Conservation (phyloP, 2,113 vertebrate species). For the Tyrannus savana region DNA sequence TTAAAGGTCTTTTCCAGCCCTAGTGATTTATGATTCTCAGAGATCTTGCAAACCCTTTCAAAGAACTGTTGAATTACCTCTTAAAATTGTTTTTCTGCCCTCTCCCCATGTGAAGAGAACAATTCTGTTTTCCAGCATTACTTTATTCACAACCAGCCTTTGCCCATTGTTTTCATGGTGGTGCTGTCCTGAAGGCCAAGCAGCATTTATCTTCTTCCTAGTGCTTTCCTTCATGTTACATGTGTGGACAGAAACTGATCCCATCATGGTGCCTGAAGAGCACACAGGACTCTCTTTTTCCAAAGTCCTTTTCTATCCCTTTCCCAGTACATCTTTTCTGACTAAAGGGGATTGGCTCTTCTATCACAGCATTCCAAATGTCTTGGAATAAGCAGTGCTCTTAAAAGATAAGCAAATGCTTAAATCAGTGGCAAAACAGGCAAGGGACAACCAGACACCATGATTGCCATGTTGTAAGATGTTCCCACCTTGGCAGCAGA, state of each 20-base stretch:
- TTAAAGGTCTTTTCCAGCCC: not conserved
- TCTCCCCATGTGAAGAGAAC: not conserved
- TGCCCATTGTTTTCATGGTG: not conserved
- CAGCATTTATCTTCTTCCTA: not conserved
- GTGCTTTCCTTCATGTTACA: not conserved
- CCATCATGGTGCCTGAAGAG: not conserved
- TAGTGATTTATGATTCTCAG: not conserved
- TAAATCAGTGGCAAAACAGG: not conserved
- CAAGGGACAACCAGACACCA: not conserved
- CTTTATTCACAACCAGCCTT: not conserved
- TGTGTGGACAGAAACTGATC: not conserved
- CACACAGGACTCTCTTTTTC: not conserved
- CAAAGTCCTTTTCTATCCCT: not conserved
- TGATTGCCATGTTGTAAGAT: not conserved
- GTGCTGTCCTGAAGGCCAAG: not conserved
- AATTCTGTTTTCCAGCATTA: not conserved
- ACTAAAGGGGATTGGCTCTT: not conserved
- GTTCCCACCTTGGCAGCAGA: not conserved
- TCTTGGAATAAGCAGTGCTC: not conserved
- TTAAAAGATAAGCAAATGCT: not conserved
- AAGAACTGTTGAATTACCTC: not conserved
- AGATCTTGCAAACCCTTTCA: not conserved
- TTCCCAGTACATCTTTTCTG: not conserved
- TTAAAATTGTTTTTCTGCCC: not conserved
- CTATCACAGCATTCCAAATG: not conserved